These are phyloP conservation scores for Rallus limicola DNA, from an alignment of 2,113 vertebrate genomes.

Conservation along the genomic window DNA sequence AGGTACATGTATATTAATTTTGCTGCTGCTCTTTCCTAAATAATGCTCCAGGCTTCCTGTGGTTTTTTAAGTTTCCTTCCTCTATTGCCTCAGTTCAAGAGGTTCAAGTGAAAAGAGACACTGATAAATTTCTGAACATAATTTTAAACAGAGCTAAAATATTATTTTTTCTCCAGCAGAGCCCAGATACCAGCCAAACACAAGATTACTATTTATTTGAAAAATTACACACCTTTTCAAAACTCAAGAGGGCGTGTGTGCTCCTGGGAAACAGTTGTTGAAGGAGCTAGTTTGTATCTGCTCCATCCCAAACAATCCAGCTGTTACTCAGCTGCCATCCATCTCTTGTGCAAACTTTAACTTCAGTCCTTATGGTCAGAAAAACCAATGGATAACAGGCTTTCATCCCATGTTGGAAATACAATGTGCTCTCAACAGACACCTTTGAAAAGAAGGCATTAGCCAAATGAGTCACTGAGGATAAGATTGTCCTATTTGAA, in stretches of 20 bases:
- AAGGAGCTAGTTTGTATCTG: not conserved
- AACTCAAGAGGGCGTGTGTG: accelerated
- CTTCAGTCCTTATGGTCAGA: not conserved
- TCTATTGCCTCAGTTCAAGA: not conserved
- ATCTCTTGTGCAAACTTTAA: not conserved
- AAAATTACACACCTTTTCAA: not conserved
- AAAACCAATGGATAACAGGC: not conserved
- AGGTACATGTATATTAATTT: not conserved
- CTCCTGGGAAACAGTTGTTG: not conserved
- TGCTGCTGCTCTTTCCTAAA: not conserved
- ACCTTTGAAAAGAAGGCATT: not conserved
- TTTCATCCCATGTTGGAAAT: not conserved
- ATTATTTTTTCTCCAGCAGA: not conserved
- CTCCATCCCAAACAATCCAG: not conserved
- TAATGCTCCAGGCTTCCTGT: not conserved
- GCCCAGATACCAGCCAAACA: not conserved
- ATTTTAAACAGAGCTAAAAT: not conserved
- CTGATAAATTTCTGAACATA: not conserved
- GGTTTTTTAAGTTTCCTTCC: not conserved
- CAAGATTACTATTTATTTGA: not conserved
- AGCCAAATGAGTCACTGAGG: not conserved
- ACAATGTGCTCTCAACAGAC: not conserved
- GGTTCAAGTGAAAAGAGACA: not conserved
- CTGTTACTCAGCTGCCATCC: not conserved
- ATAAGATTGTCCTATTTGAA: not conserved